Evolutionary conservation across 2,113 vertebrate species (phyloP).

Genomic region (Argyrosomus japonicus): DNA sequence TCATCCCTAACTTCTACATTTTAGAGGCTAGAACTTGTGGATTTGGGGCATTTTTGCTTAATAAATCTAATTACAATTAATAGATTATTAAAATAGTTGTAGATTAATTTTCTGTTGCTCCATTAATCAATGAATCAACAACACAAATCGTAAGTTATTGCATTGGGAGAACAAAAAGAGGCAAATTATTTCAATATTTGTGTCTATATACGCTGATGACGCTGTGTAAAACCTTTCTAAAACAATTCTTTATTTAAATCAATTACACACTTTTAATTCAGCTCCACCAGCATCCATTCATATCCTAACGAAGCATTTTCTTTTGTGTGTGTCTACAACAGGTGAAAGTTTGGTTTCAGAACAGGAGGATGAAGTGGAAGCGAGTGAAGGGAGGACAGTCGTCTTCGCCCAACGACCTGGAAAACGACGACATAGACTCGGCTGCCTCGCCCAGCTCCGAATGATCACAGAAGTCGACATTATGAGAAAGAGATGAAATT

Average conservation of each 20-base stretch:
- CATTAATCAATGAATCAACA: not conserved
- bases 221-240: not conserved
- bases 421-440: slow-evolving; percentile 92
- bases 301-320: not conserved
- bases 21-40: not conserved
- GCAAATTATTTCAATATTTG: not conserved
- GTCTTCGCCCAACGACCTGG: slow-evolving; percentile 87
- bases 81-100: not conserved
- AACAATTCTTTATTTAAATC: not conserved
- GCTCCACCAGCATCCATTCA: not conserved
- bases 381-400: slow-evolving; percentile 94
- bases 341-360: slow-evolving; percentile 99
- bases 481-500: not conserved
- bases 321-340: slow-evolving; percentile 59
- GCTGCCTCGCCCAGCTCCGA: slow-evolving; percentile 93
- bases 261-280: too few relatives aligned
- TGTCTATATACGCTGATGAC: slow-evolving; percentile 4
- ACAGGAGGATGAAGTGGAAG: slow-evolving; percentile 99
- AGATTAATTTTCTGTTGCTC: not conserved
- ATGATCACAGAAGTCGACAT: slow-evolving; percentile 59
- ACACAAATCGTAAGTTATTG: not conserved
- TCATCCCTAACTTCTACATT: not conserved
- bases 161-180: not conserved
- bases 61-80: not conserved
- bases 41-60: not conserved